Percentiles rank a stretch among this genome's conserved stretches.
These are phyloP conservation scores for Saccostrea cuccullata DNA, from an alignment of 1,140 invertebrate genomes.

Conservation along the genomic window DNA sequence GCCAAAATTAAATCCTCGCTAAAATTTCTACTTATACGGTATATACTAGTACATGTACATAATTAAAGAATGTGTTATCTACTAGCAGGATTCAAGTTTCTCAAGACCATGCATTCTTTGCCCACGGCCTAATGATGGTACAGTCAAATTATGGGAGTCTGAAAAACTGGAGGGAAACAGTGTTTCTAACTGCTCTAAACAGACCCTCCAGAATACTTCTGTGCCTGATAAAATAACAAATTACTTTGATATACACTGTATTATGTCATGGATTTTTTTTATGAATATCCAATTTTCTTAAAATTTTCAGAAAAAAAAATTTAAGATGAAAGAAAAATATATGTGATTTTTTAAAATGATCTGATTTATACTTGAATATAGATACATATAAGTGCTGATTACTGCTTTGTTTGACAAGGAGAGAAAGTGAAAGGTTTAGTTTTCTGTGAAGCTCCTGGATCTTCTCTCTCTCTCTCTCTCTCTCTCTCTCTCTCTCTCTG, in stretches of 20 bases:
- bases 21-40: no score
- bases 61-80: background rate
- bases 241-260: background rate
- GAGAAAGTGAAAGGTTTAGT: constrained; percentile 74
- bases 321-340: no score
- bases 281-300: background rate
- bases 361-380: background rate
- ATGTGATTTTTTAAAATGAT: background rate
- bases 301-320: background rate
- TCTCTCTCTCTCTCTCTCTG: constrained; percentile 68
- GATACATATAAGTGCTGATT: no score
- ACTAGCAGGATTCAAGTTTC: constrained; percentile 79
- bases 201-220: constrained; percentile 74
- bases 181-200: constrained; percentile 83
- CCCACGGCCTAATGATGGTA: constrained; percentile 91
- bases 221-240: constrained; percentile 45
- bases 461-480: constrained; percentile 67
- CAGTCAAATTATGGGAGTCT: constrained; percentile 94
- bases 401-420: constrained; percentile 56
- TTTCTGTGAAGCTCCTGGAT: constrained; percentile 82
- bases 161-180: constrained; percentile 85
- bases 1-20: no score
- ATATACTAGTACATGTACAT: no score
- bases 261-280: background rate
- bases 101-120: constrained; percentile 82